Conservation (phyloP, 2,888 invertebrate genomes). For the Sinhomidia bicolor region DNA sequence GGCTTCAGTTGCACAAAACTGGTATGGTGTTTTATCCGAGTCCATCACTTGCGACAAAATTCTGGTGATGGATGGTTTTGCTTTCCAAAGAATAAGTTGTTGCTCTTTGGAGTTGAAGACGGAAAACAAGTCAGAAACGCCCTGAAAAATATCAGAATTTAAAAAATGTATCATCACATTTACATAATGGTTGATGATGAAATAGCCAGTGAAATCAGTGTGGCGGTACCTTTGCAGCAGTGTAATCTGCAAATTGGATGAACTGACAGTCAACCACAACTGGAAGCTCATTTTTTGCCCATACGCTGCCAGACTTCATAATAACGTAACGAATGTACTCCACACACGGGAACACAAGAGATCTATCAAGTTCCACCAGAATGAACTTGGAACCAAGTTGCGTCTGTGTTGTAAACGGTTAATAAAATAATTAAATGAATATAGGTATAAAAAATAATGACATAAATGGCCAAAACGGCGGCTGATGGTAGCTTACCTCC, state of each 20-base stretch:
- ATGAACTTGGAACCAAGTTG: conserved; percentile 78
- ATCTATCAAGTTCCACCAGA: conserved; percentile 83
- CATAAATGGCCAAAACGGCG: too few species aligned
- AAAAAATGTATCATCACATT: background rate
- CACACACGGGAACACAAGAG: conserved; percentile 94
- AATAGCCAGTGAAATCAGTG: background rate
- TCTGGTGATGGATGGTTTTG: conserved; percentile 78
- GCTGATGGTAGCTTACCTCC: conserved; percentile 84
- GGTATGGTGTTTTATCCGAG: conserved; percentile 82
- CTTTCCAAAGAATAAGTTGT: conserved; percentile 77
- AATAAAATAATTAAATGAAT: background rate
- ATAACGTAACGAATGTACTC: conserved; percentile 93
- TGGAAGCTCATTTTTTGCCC: conserved; percentile 86
- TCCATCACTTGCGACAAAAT: conserved; percentile 77
- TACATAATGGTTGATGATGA: background rate
- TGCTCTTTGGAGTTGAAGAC: conserved; percentile 77
- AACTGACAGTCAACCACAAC: conserved; percentile 94
- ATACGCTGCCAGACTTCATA: conserved; percentile 88
- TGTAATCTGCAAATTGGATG: conserved; percentile 93
- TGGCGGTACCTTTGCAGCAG: conserved; percentile 87
- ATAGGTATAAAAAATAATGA: background rate
- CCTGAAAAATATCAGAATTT: conserved; percentile 56
- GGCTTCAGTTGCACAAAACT: conserved; percentile 85
- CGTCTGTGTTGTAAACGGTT: too few species aligned
- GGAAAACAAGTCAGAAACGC: conserved; percentile 76